Percentiles rank a stretch among this genome's conserved stretches.
These are phyloP conservation scores for Lagopus leucura DNA, from an alignment of 2,113 vertebrate species.

Conservation along the genomic window DNA sequence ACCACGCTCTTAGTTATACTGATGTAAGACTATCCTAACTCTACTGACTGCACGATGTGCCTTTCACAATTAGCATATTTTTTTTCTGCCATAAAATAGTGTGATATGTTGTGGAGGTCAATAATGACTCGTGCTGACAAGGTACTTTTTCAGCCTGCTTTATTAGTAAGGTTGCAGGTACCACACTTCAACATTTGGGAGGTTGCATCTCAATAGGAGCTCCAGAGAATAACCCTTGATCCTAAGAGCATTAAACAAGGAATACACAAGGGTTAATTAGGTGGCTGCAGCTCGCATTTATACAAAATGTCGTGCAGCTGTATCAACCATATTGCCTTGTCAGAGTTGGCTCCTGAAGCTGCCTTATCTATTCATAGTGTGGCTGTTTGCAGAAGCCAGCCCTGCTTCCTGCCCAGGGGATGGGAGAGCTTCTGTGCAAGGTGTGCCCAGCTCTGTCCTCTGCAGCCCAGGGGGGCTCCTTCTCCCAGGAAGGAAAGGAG, in stretches of 20 bases:
- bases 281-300: conserved; percentile 44
- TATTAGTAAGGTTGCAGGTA: neutral
- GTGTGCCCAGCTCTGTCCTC: neutral
- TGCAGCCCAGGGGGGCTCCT: neutral
- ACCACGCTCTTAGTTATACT: neutral
- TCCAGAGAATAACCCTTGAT: conserved; percentile 49
- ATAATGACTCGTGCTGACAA: conserved; percentile 15
- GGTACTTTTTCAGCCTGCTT: conserved; percentile 24
- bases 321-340: conserved; percentile 26
- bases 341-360: neutral
- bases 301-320: conserved; percentile 55
- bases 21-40: neutral
- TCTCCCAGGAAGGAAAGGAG: neutral
- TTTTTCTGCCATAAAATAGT: conserved; percentile 5
- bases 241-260: conserved; percentile 50
- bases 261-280: conserved; percentile 45
- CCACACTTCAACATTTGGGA: conserved; percentile 24
- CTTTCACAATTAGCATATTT: conserved; percentile 21
- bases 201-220: conserved; percentile 51
- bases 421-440: neutral
- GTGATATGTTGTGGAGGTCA: conserved; percentile 2
- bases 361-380: neutral
- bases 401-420: neutral
- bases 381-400: neutral
- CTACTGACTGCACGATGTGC: neutral